These are phyloP conservation scores for Tigriopus californicus DNA, from an alignment of 2,888 invertebrate genomes.

Conservation along the genomic window DNA sequence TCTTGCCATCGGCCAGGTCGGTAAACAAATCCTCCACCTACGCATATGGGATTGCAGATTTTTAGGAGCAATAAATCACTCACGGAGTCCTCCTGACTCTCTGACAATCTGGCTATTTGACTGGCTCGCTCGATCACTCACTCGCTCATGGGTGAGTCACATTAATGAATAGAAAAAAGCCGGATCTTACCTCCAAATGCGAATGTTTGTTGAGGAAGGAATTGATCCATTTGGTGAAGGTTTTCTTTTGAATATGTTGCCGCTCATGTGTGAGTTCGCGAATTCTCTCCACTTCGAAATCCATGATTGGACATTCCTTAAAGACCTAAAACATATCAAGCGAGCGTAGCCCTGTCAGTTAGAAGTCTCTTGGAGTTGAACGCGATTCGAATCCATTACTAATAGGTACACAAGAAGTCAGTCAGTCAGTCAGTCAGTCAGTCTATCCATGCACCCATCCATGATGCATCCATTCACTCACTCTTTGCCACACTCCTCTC, in stretches of 20 bases:
- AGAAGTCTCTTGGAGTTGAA: no score
- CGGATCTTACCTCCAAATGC: conserved; percentile 1
- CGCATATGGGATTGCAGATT: not conserved
- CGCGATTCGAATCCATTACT: no score
- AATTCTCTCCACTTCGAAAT: conserved; percentile 86
- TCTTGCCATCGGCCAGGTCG: conserved; percentile 86
- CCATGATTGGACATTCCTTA: conserved; percentile 16
- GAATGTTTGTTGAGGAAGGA: conserved; percentile 44
- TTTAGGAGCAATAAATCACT: not conserved
- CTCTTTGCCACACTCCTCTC: no score
- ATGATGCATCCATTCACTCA: no score
- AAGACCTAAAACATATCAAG: no score
- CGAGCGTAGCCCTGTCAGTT: no score
- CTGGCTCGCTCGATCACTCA: no score
- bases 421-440: no score
- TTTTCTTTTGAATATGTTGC: conserved; percentile 95
- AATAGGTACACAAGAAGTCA: no score
- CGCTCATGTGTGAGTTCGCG: conserved; percentile 92
- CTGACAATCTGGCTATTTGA: not conserved
- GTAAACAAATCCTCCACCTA: conserved; percentile 87
- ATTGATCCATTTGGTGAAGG: conserved; percentile 99
- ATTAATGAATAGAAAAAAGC: no score
- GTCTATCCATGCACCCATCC: no score
- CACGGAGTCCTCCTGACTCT: not conserved
- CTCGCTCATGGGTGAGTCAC: no score